Evolutionary conservation across 1,140 invertebrate species (phyloP), one percentile per base, ranked within the genome.

Genomic region (Calycopis cecrops): DNA sequence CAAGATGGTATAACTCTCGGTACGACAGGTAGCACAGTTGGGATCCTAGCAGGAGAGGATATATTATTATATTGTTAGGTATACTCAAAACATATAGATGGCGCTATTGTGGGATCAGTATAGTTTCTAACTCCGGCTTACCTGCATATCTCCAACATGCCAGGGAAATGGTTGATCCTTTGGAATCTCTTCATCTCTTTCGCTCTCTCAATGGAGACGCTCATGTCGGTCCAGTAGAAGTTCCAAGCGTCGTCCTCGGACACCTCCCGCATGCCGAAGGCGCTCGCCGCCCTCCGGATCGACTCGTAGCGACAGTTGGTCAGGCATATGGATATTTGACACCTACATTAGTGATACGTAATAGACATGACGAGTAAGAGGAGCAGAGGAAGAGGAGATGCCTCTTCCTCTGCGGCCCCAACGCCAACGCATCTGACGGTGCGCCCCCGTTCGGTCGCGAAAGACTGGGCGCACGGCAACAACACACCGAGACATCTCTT

Each of bases 161-260:
- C 95, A n/a, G 95, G 95, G 79, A 96, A 97, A 80, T 97, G 95
- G 74, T 97, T 97, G 16, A 97, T 93, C 79, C 95, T 94, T 87
- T 97, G 93, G 79, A 94, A 97, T 56, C 95, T 90, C 79, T 96
- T 96, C 94, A 98, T 95, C 58, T 96, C 94, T 80, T 96, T 95
- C 3, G 93, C 94, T 50, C 93, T 85, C 66, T 97, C 95, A 0
- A 96, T 89, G 12, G 94, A 92, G 8, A 97, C 91, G 56, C 94
- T 94, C 54, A 92, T 90, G 77, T 97, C 96, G 0, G 94, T 96
- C 96, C 96, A 98, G 66, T 93, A 95, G 16, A 98, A 89, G 76
- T 96, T 95, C 96, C 96, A 98, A 52, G 92, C 90, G 28, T 95
- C 94, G 35, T 92, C 91, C 67, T 95, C 94, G 4, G 89, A 88